Evolutionary conservation across 2,113 vertebrate genomes (phyloP).

Genomic region (Galbula dea): DNA sequence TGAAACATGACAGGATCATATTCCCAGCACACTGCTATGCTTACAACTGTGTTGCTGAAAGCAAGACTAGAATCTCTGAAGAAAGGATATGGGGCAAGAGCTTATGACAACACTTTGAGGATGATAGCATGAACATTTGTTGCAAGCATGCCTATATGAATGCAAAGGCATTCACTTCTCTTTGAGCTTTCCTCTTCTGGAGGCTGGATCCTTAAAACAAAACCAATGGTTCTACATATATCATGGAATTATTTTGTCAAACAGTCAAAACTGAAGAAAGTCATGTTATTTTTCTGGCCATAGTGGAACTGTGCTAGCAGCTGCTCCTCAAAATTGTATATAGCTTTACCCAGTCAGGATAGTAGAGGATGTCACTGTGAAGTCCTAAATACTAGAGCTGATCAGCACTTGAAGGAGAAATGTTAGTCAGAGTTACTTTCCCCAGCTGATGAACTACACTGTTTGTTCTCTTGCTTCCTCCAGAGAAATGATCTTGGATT

Average conservation of each 20-base stretch:
- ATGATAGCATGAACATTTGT: rapidly evolving
- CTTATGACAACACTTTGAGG: neutral
- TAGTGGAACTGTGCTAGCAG: rapidly evolving
- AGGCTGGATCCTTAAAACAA: neutral
- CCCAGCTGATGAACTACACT: too few species aligned
- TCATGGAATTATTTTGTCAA: neutral
- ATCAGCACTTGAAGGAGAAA: neutral
- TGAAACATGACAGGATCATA: neutral
- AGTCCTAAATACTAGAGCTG: neutral
- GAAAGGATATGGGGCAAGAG: neutral
- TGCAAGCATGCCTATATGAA: neutral
- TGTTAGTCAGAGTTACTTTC: neutral
- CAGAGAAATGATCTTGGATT: neutral
- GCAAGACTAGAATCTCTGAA: neutral
- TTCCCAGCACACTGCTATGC: neutral
- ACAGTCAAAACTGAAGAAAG: neutral
- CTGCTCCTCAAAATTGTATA: neutral
- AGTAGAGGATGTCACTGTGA: neutral
- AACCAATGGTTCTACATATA: neutral
- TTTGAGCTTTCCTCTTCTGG: neutral
- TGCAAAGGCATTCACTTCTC: neutral
- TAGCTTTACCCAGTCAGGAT: neutral
- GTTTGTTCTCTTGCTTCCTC: neutral
- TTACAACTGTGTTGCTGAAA: neutral
- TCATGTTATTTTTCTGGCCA: neutral